Conservation (phyloP, 2,113 vertebrate genomes). For the Onychorhynchus coronatus region DNA sequence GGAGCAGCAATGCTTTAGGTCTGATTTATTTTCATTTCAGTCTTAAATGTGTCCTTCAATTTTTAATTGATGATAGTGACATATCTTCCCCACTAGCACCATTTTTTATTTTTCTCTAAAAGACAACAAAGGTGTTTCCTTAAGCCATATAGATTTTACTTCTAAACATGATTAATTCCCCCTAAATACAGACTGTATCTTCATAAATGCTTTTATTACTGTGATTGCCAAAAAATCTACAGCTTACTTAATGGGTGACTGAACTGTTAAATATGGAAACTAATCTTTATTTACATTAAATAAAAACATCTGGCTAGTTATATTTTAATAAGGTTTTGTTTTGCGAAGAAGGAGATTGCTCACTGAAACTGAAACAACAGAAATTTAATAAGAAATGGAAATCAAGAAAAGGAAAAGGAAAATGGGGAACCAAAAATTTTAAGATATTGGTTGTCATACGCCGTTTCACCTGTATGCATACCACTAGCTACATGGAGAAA, state of each 20-base stretch:
- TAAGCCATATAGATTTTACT: slow-evolving; percentile 18
- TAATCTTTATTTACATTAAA: neutral
- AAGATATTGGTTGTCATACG: neutral
- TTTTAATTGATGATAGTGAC: slow-evolving; percentile 19
- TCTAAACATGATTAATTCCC: slow-evolving; percentile 31
- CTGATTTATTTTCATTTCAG: slow-evolving; percentile 21
- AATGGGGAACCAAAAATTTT: neutral
- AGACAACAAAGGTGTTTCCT: neutral
- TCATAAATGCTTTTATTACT: slow-evolving; percentile 13
- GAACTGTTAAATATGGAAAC: neutral
- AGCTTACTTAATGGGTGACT: neutral
- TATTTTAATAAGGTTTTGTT: neutral
- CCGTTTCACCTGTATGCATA: neutral
- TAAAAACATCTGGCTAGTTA: neutral
- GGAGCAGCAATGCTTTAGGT: neutral
- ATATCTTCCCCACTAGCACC: neutral
- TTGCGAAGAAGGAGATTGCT: neutral
- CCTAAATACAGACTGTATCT: neutral
- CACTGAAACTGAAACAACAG: neutral
- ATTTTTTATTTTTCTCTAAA: neutral
- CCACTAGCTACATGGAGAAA: neutral
- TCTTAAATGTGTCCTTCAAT: neutral
- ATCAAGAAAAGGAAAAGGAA: neutral
- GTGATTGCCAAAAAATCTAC: too few species aligned
- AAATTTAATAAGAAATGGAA: neutral